These are phyloP conservation scores for Anoplolepis gracilipes DNA, from an alignment of 1,140 invertebrate genomes.

Conservation along the genomic window DNA sequence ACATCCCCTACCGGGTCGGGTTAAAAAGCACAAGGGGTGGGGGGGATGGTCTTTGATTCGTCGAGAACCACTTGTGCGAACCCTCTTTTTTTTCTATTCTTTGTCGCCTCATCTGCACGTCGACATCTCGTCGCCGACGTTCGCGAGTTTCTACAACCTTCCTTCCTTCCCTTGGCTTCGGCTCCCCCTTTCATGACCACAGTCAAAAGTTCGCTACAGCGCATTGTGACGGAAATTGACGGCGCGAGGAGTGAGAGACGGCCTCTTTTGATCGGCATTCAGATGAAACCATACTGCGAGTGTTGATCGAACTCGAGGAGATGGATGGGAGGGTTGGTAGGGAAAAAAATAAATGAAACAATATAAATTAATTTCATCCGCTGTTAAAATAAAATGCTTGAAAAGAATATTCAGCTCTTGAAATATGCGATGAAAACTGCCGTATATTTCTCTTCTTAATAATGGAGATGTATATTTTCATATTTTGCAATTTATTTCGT, in stretches of 20 bases:
- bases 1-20: constrained; percentile 8
- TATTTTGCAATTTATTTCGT: constrained; percentile 16
- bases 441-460: background rate
- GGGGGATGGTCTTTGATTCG: constrained; percentile 64
- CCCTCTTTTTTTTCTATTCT: constrained; percentile 28
- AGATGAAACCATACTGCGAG: constrained; percentile 8
- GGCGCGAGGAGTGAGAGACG: background rate
- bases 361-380: constrained; percentile 10
- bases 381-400: background rate
- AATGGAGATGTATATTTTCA: constrained; percentile 14
- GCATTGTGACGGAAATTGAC: constrained; percentile 56
- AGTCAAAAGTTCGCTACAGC: constrained; percentile 61
- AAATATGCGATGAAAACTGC: background rate
- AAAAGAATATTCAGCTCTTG: background rate
- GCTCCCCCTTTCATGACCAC: constrained; percentile 44
- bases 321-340: background rate
- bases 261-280: constrained; percentile 33
- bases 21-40: constrained; percentile 34
- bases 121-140: constrained; percentile 49
- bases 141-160: constrained; percentile 1
- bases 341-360: background rate
- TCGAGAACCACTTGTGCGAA: constrained; percentile 71
- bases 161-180: constrained; percentile 52
- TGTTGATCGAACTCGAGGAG: background rate
- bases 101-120: constrained; percentile 23